These are phyloP conservation scores for Drosophila nigricruria DNA, from an alignment of 2,888 invertebrate genomes.

Conservation along the genomic window DNA sequence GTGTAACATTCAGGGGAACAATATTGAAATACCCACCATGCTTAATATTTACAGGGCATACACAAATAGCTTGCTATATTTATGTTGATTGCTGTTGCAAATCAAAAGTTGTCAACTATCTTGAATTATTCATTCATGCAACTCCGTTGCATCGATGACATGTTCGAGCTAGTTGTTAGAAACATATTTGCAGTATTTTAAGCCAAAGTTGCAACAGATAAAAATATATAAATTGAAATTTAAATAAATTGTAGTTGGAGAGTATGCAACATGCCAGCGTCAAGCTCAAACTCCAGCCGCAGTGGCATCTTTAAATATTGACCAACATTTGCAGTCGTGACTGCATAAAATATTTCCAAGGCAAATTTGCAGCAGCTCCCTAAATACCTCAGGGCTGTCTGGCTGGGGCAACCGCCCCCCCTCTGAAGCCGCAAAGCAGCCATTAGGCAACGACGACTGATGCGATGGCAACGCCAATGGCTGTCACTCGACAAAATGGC, in stretches of 20 bases:
- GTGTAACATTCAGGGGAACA: neutral
- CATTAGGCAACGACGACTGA: constrained; percentile 71
- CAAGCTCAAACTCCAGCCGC: constrained; percentile 15
- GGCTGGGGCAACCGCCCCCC: constrained; percentile 5
- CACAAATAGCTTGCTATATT: constrained; percentile 3
- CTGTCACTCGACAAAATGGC: constrained; percentile 67
- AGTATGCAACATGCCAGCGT: constrained; percentile 20
- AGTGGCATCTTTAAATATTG: constrained; percentile 41
- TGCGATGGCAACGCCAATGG: constrained; percentile 64
- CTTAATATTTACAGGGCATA: neutral
- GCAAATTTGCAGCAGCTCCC: constrained; percentile 38
- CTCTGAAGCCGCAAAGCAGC: constrained; percentile 73
- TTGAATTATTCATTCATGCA: constrained; percentile 30
- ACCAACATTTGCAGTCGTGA: constrained; percentile 37
- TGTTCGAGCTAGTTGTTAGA: neutral
- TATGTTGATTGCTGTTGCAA: constrained; percentile 15
- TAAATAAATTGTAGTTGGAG: constrained; percentile 12
- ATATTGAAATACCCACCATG: neutral
- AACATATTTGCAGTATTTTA: neutral
- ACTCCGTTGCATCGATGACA: neutral
- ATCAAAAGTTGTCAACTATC: neutral
- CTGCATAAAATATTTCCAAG: constrained; percentile 52
- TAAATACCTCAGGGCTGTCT: constrained; percentile 57
- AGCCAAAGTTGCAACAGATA: constrained; percentile 18
- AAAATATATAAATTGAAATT: constrained; percentile 32